Evolutionary conservation across 2,797 vertebrate genomes (phyloP), one percentile per base, ranked within the genome.

Genomic region (Pelochelys cantorii): DNA sequence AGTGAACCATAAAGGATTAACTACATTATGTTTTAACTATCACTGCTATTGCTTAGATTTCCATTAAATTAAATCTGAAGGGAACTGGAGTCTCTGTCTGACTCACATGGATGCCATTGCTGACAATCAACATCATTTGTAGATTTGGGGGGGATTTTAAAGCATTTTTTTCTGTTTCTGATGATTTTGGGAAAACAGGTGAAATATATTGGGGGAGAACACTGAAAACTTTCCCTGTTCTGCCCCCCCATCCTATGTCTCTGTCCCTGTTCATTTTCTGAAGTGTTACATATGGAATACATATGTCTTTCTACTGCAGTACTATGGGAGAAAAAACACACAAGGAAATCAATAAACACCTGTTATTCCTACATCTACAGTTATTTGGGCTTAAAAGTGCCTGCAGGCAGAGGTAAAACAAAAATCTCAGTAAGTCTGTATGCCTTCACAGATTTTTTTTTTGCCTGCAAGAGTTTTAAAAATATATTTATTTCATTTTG

Each of bases 271-370:
- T 97, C 96, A 96, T 96, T 97, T 95, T 94, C 94, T 82, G 53
- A 97, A 95, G 96, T 88, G 96, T 95, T 97, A 92, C 97, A 96
- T 96, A 95, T 96, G 96, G 97, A 95, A 94, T 96, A 96, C 97
- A 97, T 90, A 95, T 96, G 96, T 97, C 97, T 93, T 95, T 90
- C 92, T 94, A 94, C 94, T 87, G 89, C 74, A 87, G 90, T 91
- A 94, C 95, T 82, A 91, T 65, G 86, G 90, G 89, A 62, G n/a
- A 82, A 87, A 77, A 81, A 93, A 93, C 96, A 94, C 93, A 94
- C 93, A 87, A 90, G 96, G 96, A 95, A 97, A 97, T 97, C 97
- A 96, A 96, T 96, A 97, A 97, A 97, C 97, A 97, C 97, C 97
- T 96, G 97, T 96, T 96, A 92, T 94, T 95, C 94, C 97, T 97